Base-by-base conservation (phyloP, 2,113 vertebrate genomes). In the Platichthys stellatus region DNA sequence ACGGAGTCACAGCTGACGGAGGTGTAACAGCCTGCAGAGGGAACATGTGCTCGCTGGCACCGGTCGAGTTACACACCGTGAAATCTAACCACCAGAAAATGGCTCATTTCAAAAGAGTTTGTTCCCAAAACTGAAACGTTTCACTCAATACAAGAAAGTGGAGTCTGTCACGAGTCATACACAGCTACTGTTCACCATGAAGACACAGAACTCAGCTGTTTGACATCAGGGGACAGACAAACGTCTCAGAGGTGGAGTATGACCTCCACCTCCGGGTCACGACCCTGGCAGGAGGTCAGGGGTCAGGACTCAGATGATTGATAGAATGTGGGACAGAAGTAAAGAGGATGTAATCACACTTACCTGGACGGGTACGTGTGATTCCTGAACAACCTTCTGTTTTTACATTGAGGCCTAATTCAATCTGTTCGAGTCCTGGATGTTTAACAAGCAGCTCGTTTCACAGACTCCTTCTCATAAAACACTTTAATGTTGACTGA, bases 181-280 rank as follows among this genome's bases (percentile, higher is more conserved):
- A 47, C 12, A 47, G 12, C 45, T 15, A 5, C 7, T 38, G 35
- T 38, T 47, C 13, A 47, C 45, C 45, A 3, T 47, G 45, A 17
- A 51, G 47, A 51, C 18, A 49, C 47, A 49, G 47, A 49, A 51
- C 4, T 18, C 2, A 18, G 15, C 14, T 51, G 47, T 18, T 51
- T 43, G 13, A 43, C 10, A 13, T 12, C 12, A 17, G 14, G 47
- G 18, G 17, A 6, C 17, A 51, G 47, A 51, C 47, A 53, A 57
- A 38, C 35, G 35, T 38, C 28, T 28, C 65, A 74, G 65, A 0
- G 1, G 1, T 81, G 59, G 74, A 20, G 83, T 82, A 64, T 80
- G 26, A 28, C 26, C 60, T 79, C 68, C 72, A 57, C 38, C 63
- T 47, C 47, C 17, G 81, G 83, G 70, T 87, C 80, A 35, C 1